Evolutionary conservation across 2,888 invertebrate species (phyloP), one percentile per base, ranked within the genome.

Genomic region (Ypsolopha scabrella): DNA sequence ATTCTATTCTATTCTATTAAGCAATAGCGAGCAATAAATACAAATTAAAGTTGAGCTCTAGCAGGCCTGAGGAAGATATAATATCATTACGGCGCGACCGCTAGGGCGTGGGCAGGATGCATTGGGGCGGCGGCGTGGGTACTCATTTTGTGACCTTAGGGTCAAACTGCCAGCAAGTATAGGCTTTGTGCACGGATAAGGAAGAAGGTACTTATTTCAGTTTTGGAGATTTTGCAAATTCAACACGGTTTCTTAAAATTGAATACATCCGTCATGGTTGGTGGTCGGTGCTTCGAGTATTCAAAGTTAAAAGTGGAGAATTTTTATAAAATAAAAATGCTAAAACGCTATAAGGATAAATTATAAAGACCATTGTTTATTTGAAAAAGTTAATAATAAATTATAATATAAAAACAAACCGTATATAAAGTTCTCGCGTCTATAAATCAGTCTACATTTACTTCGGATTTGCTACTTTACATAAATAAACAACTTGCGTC

Each of bases 91-190:
- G 48, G 39, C 53, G 56, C 54, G 57, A 54, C 13, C 37, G 47
- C 14, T 14, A 13, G 52, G 49, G 51, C 55, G 53, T 56, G 49
- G 56, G 53, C 54, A 55, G 57, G 47, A 11, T 13, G 47, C 14
- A 47, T 37, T 37, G 36, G 47, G 49, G 49, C 49, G 49, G 49
- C 55, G 38, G 49, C 50, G 50, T 53, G 52, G 56, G 53, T 53
- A 59, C 62, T 59, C 61, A 63, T 62, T 58, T 54, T 47, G 47
- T 55, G 65, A 64, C 62, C 64, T 37, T 14, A 10, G 45, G 63
- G 60, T 64, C 62, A 60, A 2, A 39, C 39, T 34, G 49, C 41
- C 33, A 39, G 8, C 41, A 41, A 39, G 13, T 9, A 41, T 41
- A 49, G 41, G 33, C 13, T 36, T 47, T 14, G 14, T 37, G 37